Conservation (phyloP, 2,113 vertebrate genomes). For the Peromyscus maniculatus region DNA sequence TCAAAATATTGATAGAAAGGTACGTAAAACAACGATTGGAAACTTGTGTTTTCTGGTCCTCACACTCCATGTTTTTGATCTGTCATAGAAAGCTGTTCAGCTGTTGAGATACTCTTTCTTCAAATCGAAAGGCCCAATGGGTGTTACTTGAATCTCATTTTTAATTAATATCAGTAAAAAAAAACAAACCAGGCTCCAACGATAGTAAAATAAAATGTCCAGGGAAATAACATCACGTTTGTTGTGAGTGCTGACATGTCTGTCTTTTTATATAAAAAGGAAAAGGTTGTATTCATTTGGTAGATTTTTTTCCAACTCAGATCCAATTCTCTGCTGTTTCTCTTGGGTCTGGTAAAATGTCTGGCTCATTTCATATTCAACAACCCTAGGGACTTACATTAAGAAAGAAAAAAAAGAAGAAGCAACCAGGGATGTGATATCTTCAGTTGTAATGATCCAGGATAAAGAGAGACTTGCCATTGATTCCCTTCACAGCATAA, state of each 20-base stretch:
- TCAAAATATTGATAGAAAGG: not conserved
- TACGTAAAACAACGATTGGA: not conserved
- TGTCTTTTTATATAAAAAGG: not conserved
- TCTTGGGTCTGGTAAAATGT: not conserved
- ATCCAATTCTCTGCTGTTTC: not conserved
- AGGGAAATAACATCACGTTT: constrained; percentile 38
- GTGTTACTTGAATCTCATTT: not conserved
- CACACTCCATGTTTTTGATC: not conserved
- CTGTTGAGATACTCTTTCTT: not conserved
- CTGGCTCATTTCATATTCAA: constrained; percentile 46
- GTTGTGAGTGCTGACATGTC: not conserved
- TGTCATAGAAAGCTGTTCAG: not conserved
- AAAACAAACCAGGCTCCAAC: not conserved
- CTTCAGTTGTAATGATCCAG: not conserved
- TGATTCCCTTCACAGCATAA: not conserved
- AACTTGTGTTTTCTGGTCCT: not conserved
- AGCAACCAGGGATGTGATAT: not conserved
- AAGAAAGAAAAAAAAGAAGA: not conserved
- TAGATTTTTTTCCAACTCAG: not conserved
- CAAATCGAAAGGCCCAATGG: not conserved
- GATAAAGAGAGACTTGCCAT: not conserved
- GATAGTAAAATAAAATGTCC: constrained; percentile 26
- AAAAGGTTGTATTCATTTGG: not conserved
- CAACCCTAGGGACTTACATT: not conserved
- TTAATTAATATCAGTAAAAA: constrained; percentile 24